phyloP scores from a whole-genome alignment of 1,140 invertebrate genomes.

The Penaeus indicus region DNA sequence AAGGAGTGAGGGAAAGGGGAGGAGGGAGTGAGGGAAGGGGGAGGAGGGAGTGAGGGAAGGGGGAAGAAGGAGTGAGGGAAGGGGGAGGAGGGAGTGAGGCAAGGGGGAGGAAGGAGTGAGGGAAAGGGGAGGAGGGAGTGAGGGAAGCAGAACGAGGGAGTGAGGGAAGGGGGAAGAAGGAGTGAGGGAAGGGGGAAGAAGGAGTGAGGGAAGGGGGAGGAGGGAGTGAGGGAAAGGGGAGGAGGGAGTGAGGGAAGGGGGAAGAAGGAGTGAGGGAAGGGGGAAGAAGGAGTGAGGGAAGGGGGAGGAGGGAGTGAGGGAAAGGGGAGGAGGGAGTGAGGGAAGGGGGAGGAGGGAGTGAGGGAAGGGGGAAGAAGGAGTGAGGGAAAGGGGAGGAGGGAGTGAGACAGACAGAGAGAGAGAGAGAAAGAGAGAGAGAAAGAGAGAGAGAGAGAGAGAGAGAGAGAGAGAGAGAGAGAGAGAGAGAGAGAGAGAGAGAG shows the following conservation, averaged over 20 bases:
- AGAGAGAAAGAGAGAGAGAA: too few relatives aligned
- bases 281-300: background rate
- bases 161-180: background rate
- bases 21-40: background rate
- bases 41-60: background rate
- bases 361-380: too few relatives aligned
- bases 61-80: background rate
- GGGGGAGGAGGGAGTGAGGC: background rate
- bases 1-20: background rate
- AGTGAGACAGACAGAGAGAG: too few relatives aligned
- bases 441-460: too few relatives aligned
- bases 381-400: too few relatives aligned
- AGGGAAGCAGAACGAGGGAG: background rate
- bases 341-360: too few relatives aligned
- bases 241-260: background rate
- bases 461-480: too few relatives aligned
- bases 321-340: too few relatives aligned
- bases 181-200: background rate
- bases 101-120: background rate
- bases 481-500: too few relatives aligned
- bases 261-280: background rate
- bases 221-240: background rate
- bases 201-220: background rate
- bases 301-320: background rate
- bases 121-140: background rate